These are phyloP conservation scores for Scaeva pyrastri DNA, from an alignment of 2,888 invertebrate species.

Conservation along the genomic window DNA sequence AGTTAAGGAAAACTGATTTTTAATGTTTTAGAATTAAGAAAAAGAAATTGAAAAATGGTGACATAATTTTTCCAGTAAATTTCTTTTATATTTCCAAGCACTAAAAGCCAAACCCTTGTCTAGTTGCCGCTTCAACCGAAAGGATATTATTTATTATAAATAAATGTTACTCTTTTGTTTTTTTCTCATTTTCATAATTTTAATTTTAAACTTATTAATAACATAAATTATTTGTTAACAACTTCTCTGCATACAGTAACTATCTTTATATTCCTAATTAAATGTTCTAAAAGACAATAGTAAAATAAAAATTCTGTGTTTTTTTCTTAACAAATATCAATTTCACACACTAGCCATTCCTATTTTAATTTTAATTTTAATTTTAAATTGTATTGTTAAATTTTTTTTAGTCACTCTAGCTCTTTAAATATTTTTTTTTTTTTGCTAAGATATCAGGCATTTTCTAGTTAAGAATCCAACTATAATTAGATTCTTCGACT, in stretches of 20 bases:
- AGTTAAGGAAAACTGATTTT: no score
- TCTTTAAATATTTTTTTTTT: slow-evolving; percentile 15
- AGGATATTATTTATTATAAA: no score
- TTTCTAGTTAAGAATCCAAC: slow-evolving; percentile 19
- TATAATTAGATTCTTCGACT: slow-evolving; percentile 10
- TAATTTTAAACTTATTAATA: not conserved
- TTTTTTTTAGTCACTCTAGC: not conserved
- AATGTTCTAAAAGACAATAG: not conserved
- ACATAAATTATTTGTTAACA: no score
- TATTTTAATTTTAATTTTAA: not conserved
- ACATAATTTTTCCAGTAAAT: no score
- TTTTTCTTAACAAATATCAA: not conserved
- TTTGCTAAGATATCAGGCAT: slow-evolving; percentile 25
- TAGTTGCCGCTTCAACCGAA: no score
- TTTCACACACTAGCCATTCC: not conserved
- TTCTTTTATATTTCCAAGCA: no score
- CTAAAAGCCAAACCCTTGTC: no score
- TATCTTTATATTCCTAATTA: not conserved
- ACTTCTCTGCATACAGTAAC: not conserved
- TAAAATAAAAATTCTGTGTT: not conserved
- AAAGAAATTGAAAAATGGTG: no score
- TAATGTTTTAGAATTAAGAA: no score
- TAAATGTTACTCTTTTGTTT: no score
- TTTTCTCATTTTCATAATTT: not conserved
- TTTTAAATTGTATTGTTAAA: not conserved